Conservation (phyloP, 1,140 invertebrate genomes). For the Bombus sylvicola region DNA sequence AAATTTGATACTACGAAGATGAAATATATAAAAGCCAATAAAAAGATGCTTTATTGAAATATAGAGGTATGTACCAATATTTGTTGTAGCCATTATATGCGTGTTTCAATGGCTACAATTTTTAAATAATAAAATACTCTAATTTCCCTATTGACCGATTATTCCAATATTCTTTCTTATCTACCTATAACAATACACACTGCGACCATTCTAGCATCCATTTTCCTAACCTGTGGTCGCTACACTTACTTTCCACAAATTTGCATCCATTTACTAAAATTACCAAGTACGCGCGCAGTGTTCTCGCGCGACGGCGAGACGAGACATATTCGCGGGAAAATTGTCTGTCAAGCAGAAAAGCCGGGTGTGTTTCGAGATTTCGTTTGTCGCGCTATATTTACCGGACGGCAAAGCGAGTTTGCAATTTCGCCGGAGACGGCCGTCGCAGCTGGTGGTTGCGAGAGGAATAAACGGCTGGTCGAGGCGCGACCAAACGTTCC, state of each 20-base stretch:
- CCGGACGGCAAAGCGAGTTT: neutral
- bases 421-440: constrained; percentile 1
- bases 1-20: neutral
- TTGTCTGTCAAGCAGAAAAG: neutral
- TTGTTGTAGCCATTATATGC: too few relatives aligned
- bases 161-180: neutral
- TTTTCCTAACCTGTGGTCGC: too few relatives aligned
- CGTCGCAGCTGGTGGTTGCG: neutral
- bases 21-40: too few relatives aligned
- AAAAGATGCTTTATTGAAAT: too few relatives aligned
- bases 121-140: too few relatives aligned
- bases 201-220: too few relatives aligned
- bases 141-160: neutral
- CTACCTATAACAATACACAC: too few relatives aligned
- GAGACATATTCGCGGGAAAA: neutral
- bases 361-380: neutral
- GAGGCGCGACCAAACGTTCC: neutral
- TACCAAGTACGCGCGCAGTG: neutral
- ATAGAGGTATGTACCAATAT: too few relatives aligned
- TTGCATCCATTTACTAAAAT: neutral
- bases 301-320: neutral
- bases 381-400: constrained; percentile 17
- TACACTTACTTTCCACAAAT: too few relatives aligned
- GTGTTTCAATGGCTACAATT: too few relatives aligned
- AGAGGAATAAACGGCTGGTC: neutral